Evolutionary conservation across 2,888 invertebrate genomes (phyloP).

Genomic region (Sympetrum striolatum): DNA sequence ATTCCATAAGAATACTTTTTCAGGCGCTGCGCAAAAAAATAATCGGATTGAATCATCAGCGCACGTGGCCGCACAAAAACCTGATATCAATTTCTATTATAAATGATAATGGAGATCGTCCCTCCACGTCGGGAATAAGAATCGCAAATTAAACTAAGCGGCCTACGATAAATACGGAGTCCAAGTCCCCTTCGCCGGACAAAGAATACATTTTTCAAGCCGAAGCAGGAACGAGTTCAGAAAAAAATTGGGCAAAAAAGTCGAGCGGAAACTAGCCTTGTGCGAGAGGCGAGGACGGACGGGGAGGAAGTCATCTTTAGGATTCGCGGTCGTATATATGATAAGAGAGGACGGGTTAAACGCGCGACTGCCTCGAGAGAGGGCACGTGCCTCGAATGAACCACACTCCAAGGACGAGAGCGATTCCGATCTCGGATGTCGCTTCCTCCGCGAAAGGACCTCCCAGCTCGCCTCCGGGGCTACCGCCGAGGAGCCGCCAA

Average conservation of each 20-base stretch:
- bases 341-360: neutral
- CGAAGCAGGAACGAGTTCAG: neutral
- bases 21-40: neutral
- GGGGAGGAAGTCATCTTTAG: neutral
- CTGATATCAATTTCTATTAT: neutral
- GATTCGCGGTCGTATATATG: neutral
- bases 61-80: neutral
- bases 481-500: neutral
- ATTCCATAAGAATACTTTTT: too few relatives aligned
- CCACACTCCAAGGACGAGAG: neutral
- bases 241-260: neutral
- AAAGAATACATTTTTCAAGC: neutral
- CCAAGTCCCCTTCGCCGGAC: neutral
- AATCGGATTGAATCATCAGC: neutral
- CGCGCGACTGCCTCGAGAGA: neutral
- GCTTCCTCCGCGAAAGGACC: neutral
- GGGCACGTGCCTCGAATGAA: constrained; percentile 7
- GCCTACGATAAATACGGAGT: neutral
- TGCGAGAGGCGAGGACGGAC: neutral
- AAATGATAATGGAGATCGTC: neutral
- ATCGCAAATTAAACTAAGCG: neutral
- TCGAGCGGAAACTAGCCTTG: neutral
- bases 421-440: neutral
- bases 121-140: neutral
- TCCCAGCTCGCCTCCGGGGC: neutral